Conservation (phyloP, 2,888 invertebrate genomes). For the Boloria selene region DNA sequence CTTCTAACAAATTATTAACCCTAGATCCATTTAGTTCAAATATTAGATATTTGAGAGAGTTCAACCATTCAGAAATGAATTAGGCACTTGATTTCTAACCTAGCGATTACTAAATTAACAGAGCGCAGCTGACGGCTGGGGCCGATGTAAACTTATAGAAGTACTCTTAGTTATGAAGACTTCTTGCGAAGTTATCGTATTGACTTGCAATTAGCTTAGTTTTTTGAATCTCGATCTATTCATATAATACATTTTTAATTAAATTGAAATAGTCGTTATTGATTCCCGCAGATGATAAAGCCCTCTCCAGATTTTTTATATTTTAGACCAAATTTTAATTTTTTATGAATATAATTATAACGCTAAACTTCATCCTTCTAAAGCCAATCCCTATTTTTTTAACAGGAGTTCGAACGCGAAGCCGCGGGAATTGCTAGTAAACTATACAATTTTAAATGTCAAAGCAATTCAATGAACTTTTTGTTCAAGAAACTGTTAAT, state of each 20-base stretch:
- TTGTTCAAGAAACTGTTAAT: not conserved
- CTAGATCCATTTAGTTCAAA: conserved; percentile 19
- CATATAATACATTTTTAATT: no score
- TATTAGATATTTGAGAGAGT: conserved; percentile 31
- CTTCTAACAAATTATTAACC: conserved; percentile 16
- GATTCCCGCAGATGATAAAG: no score
- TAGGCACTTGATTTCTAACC: conserved; percentile 31
- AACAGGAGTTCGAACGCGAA: no score
- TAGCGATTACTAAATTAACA: conserved; percentile 33
- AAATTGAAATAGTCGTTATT: no score
- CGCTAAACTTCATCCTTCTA: no score
- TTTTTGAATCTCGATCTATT: not conserved
- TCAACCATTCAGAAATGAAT: conserved; percentile 31
- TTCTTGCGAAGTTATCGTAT: conserved; percentile 6
- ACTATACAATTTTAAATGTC: no score
- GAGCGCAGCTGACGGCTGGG: conserved; percentile 28
- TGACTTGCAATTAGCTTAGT: not conserved
- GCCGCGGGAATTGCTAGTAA: no score
- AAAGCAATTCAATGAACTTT: no score
- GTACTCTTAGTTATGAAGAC: conserved; percentile 19
- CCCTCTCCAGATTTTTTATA: no score
- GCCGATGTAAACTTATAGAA: conserved; percentile 24
- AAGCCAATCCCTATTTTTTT: no score
- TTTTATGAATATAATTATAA: no score
- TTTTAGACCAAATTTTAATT: no score